Evolutionary conservation across 2,113 vertebrate genomes (phyloP), one percentile per base, ranked within the genome.

Genomic region (Cromileptes altivelis): DNA sequence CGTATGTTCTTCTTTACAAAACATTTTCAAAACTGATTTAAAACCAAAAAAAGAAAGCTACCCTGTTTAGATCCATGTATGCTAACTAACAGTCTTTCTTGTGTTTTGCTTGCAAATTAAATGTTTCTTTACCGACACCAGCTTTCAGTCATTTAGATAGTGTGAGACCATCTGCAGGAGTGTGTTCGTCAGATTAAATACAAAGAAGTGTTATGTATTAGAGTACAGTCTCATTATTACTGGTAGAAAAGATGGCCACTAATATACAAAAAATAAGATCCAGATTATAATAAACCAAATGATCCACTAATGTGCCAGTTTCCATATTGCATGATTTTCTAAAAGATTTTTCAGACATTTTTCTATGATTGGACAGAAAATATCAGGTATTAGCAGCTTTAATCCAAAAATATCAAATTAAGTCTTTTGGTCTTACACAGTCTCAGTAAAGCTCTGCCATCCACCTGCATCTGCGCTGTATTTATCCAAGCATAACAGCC

Each of bases 391-490:
- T 30, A 73, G 61, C 67, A 56, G 55, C 33, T 74, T 52, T 52
- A 30, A 50, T 61, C 5, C 33, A 23, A 49, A 42, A 21, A 19
- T 23, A 67, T 50, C 49, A 49, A 6, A 11, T 2, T 13, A 52
- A 56, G 23, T 50, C 27, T 82, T 37, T 45, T 40, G 19, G 7
- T 70, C 9, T 50, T 47, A 12, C 30, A 47, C 10, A 2, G 47
- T 25, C 52, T 84, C 72, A 61, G 76, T 70, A 2, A 25, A 42
- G 18, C 74, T 67, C 42, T 30, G 62, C 25, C 45, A 27, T 56
- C 74, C 78, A 58, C 56, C 75, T 60, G 65, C 65, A 4, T 57
- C 74, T 11, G 19, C 62, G 71, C 64, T 45, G 56, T 27, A 18
- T 70, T 70, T 25, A 83, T 53, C 40, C 62, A 15, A 70, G 61